phyloP scores from a whole-genome alignment of 2,797 vertebrate species.

The Argya squamiceps region DNA sequence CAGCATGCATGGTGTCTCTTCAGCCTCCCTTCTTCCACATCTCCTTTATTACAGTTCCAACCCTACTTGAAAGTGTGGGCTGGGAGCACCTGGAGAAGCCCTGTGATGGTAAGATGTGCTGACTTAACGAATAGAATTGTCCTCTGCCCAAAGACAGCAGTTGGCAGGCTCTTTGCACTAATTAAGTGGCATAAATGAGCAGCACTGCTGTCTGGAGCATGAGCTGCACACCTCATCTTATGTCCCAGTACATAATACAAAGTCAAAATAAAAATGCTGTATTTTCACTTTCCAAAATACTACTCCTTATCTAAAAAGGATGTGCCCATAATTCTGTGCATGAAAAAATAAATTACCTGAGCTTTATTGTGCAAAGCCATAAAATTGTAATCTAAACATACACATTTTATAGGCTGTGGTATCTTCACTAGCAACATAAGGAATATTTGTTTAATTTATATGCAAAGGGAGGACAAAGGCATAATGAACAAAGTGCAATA shows the following conservation, averaged over 20 bases:
- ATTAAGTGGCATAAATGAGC: not conserved
- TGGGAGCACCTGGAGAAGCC: not conserved
- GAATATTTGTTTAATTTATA: slow-evolving; percentile 21
- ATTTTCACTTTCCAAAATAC: not conserved
- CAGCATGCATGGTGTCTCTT: not conserved
- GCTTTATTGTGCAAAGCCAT: not conserved
- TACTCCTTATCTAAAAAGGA: not conserved
- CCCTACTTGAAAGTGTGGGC: not conserved
- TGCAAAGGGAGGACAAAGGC: not conserved
- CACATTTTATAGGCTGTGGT: not conserved
- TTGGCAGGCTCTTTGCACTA: not conserved
- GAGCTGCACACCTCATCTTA: not conserved
- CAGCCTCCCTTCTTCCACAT: not conserved
- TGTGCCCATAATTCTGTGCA: not conserved
- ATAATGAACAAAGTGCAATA: not conserved
- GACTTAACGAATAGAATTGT: not conserved
- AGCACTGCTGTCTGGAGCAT: not conserved
- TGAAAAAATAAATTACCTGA: not conserved
- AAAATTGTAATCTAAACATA: not conserved
- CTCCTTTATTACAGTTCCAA: not conserved
- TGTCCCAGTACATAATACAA: not conserved
- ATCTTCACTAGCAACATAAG: not conserved
- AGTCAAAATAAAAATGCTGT: not conserved
- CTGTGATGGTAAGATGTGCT: not conserved
- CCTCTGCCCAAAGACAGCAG: not conserved